A percentile compares a stretch with the other conserved stretches of the same genome.
phyloP scores from a whole-genome alignment of 2,113 vertebrate genomes.

The Dicrurus megarhynchus region DNA sequence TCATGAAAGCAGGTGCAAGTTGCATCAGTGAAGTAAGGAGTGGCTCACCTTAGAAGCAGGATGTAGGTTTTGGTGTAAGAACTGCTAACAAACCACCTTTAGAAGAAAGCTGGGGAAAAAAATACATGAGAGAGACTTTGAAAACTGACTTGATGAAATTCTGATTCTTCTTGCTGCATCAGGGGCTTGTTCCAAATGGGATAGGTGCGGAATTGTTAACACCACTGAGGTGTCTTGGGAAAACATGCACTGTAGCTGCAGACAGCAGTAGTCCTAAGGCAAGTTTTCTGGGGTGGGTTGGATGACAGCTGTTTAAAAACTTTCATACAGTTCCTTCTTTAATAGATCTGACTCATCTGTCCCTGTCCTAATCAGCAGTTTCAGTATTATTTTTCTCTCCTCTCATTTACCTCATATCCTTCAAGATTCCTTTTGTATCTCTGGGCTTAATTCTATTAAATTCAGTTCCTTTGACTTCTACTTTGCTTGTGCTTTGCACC shows the following conservation, averaged over 20 bases:
- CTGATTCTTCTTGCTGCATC: neutral
- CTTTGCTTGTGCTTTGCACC: neutral
- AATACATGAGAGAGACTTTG: neutral
- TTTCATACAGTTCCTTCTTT: neutral
- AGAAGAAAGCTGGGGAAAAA: neutral
- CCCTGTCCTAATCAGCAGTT: neutral
- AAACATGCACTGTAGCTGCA: neutral
- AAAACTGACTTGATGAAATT: neutral
- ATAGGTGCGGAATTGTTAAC: accelerated
- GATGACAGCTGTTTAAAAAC: neutral
- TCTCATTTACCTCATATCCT: neutral
- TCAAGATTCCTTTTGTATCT: neutral
- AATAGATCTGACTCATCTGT: neutral
- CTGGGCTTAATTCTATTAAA: neutral
- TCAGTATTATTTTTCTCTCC: neutral
- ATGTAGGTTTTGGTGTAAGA: neutral
- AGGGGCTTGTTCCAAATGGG: neutral
- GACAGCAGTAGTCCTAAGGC: neutral
- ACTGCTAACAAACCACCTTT: neutral
- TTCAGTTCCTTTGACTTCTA: neutral
- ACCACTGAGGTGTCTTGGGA: neutral
- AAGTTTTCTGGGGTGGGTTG: neutral
- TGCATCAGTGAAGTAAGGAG: neutral
- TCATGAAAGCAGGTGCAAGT: neutral
- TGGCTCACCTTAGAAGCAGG: neutral